Percentiles rank a stretch among this genome's conserved stretches.
Conservation (phyloP, 2,113 vertebrate species). For the Pica pica region DNA sequence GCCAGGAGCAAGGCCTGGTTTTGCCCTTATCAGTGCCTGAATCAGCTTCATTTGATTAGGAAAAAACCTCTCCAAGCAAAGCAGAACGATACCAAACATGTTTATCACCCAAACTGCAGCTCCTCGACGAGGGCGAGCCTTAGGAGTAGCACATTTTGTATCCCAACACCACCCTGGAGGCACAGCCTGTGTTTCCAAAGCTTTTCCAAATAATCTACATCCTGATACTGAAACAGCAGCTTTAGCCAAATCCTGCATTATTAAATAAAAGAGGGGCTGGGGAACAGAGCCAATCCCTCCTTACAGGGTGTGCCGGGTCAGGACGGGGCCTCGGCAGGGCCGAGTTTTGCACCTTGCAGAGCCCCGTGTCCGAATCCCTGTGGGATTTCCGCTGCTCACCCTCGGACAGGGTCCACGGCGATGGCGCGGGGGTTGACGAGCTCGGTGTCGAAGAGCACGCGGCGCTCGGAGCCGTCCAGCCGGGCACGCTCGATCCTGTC, state of each 20-base stretch:
- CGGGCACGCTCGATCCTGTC: conserved; percentile 86
- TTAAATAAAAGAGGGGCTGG: not conserved
- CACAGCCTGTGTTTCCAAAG: not conserved
- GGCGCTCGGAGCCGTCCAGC: conserved; percentile 84
- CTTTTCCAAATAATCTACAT: not conserved
- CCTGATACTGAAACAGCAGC: not conserved
- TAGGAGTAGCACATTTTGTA: not conserved
- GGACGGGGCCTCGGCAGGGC: not conserved
- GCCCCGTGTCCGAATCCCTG: fast-evolving
- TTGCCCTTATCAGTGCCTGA: not conserved
- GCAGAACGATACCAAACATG: not conserved
- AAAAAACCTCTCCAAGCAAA: not conserved
- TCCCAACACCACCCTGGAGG: not conserved
- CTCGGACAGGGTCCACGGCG: conserved; percentile 84
- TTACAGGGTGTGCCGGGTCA: not conserved
- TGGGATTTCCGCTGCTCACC: conserved; percentile 61
- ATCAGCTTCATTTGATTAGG: not conserved
- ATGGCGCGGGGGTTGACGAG: conserved; percentile 95
- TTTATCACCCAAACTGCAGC: not conserved
- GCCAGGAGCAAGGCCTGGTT: not conserved
- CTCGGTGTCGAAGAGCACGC: conserved; percentile 81
- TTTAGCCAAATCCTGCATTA: not conserved
- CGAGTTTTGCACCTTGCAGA: fast-evolving
- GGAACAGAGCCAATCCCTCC: not conserved
- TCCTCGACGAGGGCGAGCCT: not conserved